A percentile compares a stretch with the other conserved stretches of the same genome.
Evolutionary conservation across 2,888 invertebrate species (phyloP).

Genomic region (Drosophila yooni): DNA sequence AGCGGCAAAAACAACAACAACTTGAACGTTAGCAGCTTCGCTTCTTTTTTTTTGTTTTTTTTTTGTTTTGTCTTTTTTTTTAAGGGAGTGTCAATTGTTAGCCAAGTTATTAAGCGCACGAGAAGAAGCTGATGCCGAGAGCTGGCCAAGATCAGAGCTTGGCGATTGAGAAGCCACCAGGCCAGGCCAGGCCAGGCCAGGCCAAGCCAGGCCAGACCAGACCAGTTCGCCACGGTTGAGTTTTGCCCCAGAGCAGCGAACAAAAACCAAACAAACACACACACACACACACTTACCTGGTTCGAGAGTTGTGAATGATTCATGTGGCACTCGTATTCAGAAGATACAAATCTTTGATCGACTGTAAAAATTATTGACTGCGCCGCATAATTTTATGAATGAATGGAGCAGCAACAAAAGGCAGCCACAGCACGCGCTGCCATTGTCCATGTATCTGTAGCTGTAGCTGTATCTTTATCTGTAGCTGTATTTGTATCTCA

Average conservation of each 20-base stretch:
- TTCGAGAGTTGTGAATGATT: slow-evolving; percentile 48
- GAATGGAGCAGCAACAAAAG: slow-evolving; percentile 49
- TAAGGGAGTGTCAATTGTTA: slow-evolving; percentile 83
- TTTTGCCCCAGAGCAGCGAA: slow-evolving; percentile 8
- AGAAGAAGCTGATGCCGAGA: slow-evolving; percentile 48
- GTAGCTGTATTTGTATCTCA: slow-evolving; percentile 6
- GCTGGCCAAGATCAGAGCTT: slow-evolving; percentile 53
- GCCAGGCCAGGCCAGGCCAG: slow-evolving; percentile 11
- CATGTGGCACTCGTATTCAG: slow-evolving; percentile 70
- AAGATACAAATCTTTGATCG: slow-evolving; percentile 81
- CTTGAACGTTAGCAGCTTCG: slow-evolving; percentile 49
- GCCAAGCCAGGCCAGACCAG: slow-evolving; percentile 36
- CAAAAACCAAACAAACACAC: slow-evolving; percentile 8
- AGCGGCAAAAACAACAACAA: slow-evolving; percentile 38
- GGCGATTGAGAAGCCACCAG: slow-evolving; percentile 38
- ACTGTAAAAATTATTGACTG: slow-evolving; percentile 79
- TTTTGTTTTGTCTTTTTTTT: slow-evolving; percentile 42
- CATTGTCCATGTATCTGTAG: slow-evolving; percentile 34
- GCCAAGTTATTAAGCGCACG: slow-evolving; percentile 77
- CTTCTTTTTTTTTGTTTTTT: slow-evolving; percentile 14
- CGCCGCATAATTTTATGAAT: slow-evolving; percentile 77
- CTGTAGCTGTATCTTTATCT: slow-evolving; percentile 23
- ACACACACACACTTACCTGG: slow-evolving; percentile 9
- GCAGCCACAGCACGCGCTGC: slow-evolving; percentile 69
- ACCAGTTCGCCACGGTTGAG: slow-evolving; percentile 42